These are phyloP conservation scores for Tringa solitaria DNA, from an alignment of 2,113 vertebrate species.

Conservation along the genomic window DNA sequence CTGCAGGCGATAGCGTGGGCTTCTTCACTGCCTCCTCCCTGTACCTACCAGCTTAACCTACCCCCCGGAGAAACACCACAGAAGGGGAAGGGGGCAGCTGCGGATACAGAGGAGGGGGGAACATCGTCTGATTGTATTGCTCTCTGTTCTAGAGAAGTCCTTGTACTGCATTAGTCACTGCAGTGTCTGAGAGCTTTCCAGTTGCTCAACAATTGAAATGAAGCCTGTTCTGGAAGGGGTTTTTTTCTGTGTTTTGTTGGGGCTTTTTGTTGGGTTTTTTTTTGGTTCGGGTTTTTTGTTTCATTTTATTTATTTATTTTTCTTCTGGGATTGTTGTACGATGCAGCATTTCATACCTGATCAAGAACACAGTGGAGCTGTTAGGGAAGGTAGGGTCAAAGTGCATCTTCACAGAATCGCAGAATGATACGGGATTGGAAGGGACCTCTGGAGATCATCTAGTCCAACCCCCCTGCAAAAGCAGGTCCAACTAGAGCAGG, in stretches of 20 bases:
- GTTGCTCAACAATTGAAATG: neutral
- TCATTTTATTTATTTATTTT: neutral
- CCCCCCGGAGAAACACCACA: neutral
- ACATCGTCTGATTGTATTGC: neutral
- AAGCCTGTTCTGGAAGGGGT: accelerated
- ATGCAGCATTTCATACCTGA: neutral
- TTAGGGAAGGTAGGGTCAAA: neutral
- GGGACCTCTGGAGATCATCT: no score
- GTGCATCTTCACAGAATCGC: neutral
- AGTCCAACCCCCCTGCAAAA: no score
- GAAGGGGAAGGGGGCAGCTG: neutral
- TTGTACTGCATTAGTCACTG: neutral
- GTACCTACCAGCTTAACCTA: accelerated
- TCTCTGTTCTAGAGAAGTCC: neutral
- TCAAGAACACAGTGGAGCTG: neutral
- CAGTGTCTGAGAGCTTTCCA: neutral
- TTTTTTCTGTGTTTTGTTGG: neutral
- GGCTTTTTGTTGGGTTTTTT: neutral
- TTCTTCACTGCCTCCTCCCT: neutral
- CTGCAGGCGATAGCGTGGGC: neutral
- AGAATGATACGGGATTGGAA: no score
- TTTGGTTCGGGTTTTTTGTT: neutral
- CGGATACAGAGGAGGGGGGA: neutral
- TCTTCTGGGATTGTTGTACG: neutral
- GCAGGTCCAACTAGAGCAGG: no score